Percentiles rank a stretch among this genome's conserved stretches.
Conservation (phyloP, 2,113 vertebrate genomes). For the Cebidichthys violaceus region DNA sequence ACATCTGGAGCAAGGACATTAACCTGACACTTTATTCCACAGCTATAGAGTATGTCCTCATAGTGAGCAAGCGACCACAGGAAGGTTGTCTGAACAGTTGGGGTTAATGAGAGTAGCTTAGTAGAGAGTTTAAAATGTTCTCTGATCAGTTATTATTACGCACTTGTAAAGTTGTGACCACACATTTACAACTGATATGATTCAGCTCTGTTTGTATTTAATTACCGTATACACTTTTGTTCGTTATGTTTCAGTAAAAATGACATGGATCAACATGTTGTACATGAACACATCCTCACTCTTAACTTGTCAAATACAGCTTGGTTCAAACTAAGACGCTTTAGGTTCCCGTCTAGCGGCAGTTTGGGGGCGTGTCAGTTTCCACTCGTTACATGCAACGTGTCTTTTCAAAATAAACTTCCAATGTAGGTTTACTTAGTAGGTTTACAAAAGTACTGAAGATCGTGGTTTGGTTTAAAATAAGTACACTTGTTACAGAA, state of each 20-base stretch:
- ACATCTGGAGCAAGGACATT: constrained; percentile 40
- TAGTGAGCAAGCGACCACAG: constrained; percentile 8
- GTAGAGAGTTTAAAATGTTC: background rate
- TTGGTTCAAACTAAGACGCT: no score
- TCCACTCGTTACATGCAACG: no score
- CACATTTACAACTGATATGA: background rate
- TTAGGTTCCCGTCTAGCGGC: no score
- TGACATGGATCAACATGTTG: background rate
- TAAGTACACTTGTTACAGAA: background rate
- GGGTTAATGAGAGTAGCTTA: background rate
- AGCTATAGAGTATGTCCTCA: background rate
- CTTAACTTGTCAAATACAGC: no score
- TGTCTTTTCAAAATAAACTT: no score
- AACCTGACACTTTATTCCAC: constrained; percentile 5
- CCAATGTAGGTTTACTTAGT: background rate
- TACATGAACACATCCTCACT: no score
- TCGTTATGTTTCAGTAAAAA: background rate
- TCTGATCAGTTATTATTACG: background rate
- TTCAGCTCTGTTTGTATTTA: constrained; percentile 5
- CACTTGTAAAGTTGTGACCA: background rate
- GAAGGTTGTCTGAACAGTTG: background rate
- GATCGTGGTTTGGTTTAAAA: background rate
- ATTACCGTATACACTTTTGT: background rate
- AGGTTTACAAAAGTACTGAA: background rate
- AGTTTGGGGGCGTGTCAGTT: no score